Evolutionary conservation across 2,113 vertebrate species (phyloP), one percentile per base, ranked within the genome.

Genomic region (Lichenostomus cassidix): DNA sequence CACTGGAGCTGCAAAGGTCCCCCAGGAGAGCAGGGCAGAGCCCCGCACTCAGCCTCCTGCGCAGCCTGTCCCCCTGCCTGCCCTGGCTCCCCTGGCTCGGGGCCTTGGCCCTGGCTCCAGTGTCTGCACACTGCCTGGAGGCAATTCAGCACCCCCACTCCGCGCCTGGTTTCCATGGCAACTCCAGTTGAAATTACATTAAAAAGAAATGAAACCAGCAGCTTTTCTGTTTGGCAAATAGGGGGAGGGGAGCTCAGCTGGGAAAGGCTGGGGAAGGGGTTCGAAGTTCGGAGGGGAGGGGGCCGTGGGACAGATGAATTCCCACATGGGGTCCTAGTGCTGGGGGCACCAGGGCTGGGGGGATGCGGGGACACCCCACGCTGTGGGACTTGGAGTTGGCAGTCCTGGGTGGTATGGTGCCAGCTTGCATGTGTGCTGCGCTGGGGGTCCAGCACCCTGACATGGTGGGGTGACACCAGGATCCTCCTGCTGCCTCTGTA

Each of bases 191-290:
- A 96, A 96, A 94, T 95, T 89, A 92, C 93, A 88, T 97, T 96
- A 95, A 95, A 96, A 96, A 96, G 92, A 90, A 93, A 95, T 87
- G 75, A 97, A 97, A 95, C 88, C 83, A 89, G 92, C 70, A 69
- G 94, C 87, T 95, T 94, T 92, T 94, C 91, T 95, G 75, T 77
- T 93, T 81, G 92, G 82, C 79, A 63, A 74, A 62, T n/a, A 67
- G 86, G 88, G 76, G 90, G 79, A 93, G 44, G 91, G 86, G 70
- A 93, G 70, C 49, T 75, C 53, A 53, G 28, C 47, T 84, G 82
- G 65, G 35, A 75, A 91, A 70, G 25, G 25, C 1, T 14, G 28
- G 20, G 35, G 24, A 42, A 24, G n/a, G 18, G 15, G 24, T 41
- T 28, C 0, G 7, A 49, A 71, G 41, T 55, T 67, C 0, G 0